Evolutionary conservation across 2,888 invertebrate genomes (phyloP), one percentile per base, ranked within the genome.

Genomic region (Dasypolia templi): DNA sequence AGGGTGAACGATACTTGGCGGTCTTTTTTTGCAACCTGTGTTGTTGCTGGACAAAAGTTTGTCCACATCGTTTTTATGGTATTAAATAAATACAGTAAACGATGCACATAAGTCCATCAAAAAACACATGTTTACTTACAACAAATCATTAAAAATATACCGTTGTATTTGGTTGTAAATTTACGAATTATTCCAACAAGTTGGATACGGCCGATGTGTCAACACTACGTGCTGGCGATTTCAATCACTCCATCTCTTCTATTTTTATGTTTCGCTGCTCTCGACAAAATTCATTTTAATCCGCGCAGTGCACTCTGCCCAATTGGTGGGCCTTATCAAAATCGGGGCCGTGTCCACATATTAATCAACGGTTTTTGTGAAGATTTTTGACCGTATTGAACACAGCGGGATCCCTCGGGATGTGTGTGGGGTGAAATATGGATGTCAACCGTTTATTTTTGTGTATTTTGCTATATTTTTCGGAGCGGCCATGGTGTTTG

Each of bases 261-360:
- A 89, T 90, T 92, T 91, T 89, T 87, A 87, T 90, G 84, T 90
- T 88, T 85, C 83, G 81, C 81, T 81, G 81, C 85, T 83, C 83
- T 86, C 88, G 84, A 90, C 90, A 90, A 90, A 91, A 92, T 91
- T 90, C 91, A 91, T 93, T 92, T 94, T 92, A 93, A 93, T 92
- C 92, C 90, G 56, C 70, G 72, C 86, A 80, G 86, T 90, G 92
- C 94, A 93, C 93, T 94, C 89, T 79, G 87, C 85, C 88, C 91
- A 91, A 94, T 93, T 93, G 91, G 89, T 89, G 87, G 89, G 89
- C 90, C 91, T 91, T 91, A 92, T 92, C 91, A 91, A 89, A 89
- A 78, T 86, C 83, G 80, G 80, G 81, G 71, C 90, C 91, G 90
- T 87, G 87, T 89, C 84, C 91, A 91, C 89, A 91, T 93, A 92